phyloP scores from a whole-genome alignment of 2,888 invertebrate species.

The Aquatica leii region DNA sequence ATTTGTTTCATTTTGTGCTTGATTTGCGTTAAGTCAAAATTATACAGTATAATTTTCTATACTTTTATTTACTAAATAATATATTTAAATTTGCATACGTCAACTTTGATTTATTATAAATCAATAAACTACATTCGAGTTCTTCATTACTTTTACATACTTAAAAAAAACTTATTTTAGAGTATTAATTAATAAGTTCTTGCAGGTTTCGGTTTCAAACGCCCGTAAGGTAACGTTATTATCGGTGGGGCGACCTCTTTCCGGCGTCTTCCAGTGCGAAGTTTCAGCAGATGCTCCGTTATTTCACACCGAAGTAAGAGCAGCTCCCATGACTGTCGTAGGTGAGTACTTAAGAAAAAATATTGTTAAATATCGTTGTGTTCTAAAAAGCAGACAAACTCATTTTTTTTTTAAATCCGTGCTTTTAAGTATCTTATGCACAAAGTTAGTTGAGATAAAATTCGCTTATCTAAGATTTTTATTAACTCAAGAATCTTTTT shows the following conservation, averaged over 20 bases:
- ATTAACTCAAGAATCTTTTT: too few relatives aligned
- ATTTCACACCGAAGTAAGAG: conserved; percentile 72
- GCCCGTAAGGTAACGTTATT: conserved; percentile 73
- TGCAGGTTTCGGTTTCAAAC: conserved; percentile 72
- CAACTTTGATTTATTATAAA: too few relatives aligned
- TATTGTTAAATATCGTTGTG: conserved; percentile 26
- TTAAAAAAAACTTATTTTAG: too few relatives aligned
- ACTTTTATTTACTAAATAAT: too few relatives aligned
- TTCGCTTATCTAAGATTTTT: too few relatives aligned
- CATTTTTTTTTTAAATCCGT: conserved; percentile 22
- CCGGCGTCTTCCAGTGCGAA: conserved; percentile 77
- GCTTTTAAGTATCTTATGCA: conserved; percentile 26
- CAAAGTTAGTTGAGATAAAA: not conserved
- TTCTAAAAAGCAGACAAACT: conserved; percentile 17
- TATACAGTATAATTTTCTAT: too few relatives aligned
- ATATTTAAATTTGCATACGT: too few relatives aligned
- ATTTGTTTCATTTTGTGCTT: too few relatives aligned
- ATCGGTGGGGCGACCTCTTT: conserved; percentile 71
- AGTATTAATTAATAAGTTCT: too few relatives aligned
- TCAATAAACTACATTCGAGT: too few relatives aligned
- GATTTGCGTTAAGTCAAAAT: too few relatives aligned
- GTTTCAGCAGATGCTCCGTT: conserved; percentile 76
- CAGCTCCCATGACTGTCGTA: conserved; percentile 71
- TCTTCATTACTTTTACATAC: too few relatives aligned
- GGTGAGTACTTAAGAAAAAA: conserved; percentile 63